Base-by-base conservation (phyloP, 2,113 vertebrate species). In the Lampris incognitus region DNA sequence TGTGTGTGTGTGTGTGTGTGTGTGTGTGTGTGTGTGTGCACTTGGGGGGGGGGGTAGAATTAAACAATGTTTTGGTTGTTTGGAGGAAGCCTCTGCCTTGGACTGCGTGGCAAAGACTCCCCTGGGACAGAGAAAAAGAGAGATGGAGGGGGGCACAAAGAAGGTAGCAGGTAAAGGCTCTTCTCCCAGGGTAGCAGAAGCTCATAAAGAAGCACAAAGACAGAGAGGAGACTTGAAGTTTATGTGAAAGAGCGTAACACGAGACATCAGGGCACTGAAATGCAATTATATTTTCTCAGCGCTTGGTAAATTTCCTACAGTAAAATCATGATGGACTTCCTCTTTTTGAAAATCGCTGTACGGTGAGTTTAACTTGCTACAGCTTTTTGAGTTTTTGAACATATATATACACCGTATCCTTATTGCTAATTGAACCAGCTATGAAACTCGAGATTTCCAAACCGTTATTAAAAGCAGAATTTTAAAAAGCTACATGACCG, bases 51-150 rank as follows among this genome's bases (percentile, higher is more conserved):
- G 66, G 38, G 50, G 41, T 64, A 56, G 63, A 82, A 75, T 49
- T 73, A 81, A 38, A 84, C 56, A 84, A 72, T 74, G 74, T 79
- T 84, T 86, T 84, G 81, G 81, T 88, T 87, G 76, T 90, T 77
- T 10, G 71, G 79, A 72, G 67, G 69, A 79, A 79, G 57, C 79
- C 83, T 74, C 81, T 88, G 55, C 63, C 81, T 83, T 52, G 72
- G 69, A 73, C 57, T 55, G 3, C 51, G 72, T 69, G 79, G 74
- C 70, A 84, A 77, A 85, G 72, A 11, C 61, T 78, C 81, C 79
- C 75, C 9, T 51, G 78, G 60, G 86, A 88, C 57, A 56, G 36
- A 62, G 63, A 72, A 71, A 66, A 81, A 61, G 66, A 62, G 59
- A 46, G 74, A 83, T 6, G 3, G 24, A 48, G 62, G n/a, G 44